Base-by-base conservation (phyloP, 2,113 vertebrate species). In the Phaethon lepturus region DNA sequence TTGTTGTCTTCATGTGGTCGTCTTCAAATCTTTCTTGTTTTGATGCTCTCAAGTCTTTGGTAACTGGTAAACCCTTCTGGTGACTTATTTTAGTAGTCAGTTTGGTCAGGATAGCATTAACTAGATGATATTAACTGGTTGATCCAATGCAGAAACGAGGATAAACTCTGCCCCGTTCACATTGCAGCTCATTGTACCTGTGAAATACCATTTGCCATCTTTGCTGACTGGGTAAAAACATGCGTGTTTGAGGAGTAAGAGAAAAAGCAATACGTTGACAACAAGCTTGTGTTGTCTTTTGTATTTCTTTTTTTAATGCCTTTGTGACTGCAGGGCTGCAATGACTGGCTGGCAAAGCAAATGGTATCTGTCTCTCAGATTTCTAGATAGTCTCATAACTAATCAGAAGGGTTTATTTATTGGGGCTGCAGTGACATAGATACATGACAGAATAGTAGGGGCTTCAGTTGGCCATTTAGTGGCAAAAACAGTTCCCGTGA, bases 401-500 rank as follows among this genome's bases (percentile, higher is more conserved):
- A 86, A 89, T 85, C 87, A 92, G 77, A 88, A 91, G n/a, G 40
- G 53, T 31, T 94, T 83, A 60, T 88, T 90, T 96, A 63, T 86
- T 91, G 42, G 49, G 66, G 11, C 69, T 86, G 40, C 42, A 55
- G 85, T 90, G 90, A 80, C 72, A 93, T 23, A 86, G 74, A 74
- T 95, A 52, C 23, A 76, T 45, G 71, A 63, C 81, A 91, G 67
- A 89, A 49, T 77, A 68, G 85, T 12, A 84, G 77, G 90, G 52
- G 40, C 78, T 87, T 95, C 94, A 94, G 1, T 66, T 93, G 85
- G 76, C 75, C 24, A 50, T 96, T 95, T 96, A 93, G 80, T 86
- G 88, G 84, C 59, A 95, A 92, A 94, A 96, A 8, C 77, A 73
- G 76, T 94, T 90, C 92, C 71, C 45, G 88, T 95, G 92, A 92